phyloP scores from a whole-genome alignment of 2,113 vertebrate genomes.

The Myiagra hebetior region DNA sequence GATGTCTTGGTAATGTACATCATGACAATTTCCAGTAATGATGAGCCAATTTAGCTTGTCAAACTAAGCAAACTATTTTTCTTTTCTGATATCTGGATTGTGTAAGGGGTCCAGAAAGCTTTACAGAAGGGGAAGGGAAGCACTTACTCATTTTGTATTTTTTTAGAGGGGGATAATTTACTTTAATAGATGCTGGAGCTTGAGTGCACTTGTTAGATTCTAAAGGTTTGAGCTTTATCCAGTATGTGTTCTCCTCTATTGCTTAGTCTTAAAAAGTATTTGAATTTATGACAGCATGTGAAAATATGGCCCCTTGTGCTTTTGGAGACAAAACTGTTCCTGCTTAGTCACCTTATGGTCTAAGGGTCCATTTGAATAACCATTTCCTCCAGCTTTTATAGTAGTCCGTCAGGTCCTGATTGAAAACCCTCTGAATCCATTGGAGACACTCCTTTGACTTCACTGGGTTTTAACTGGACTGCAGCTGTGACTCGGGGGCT shows the following conservation, averaged over 20 bases:
- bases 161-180: conserved; percentile 69
- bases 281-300: conserved; percentile 52
- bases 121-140: conserved; percentile 66
- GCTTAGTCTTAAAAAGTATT: conserved; percentile 58
- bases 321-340: conserved; percentile 59
- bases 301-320: conserved; percentile 49
- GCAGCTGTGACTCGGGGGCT: conserved; percentile 8
- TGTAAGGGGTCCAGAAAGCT: conserved; percentile 69
- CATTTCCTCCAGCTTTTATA: conserved; percentile 43
- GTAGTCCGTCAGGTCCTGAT: not conserved
- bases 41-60: conserved; percentile 58
- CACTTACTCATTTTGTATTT: conserved; percentile 74
- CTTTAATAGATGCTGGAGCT: conserved; percentile 75
- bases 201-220: conserved; percentile 79
- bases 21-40: conserved; percentile 81
- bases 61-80: conserved; percentile 59
- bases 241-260: conserved; percentile 69
- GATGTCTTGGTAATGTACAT: conserved; percentile 89
- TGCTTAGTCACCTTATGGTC: conserved; percentile 50
- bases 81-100: conserved; percentile 64
- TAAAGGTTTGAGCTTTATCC: conserved; percentile 81
- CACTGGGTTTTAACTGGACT: conserved; percentile 50
- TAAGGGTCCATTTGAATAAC: conserved; percentile 45
- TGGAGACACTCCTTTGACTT: conserved; percentile 29
- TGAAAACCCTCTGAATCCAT: conserved; percentile 21